These are phyloP conservation scores for Scolopax bukidnonensis DNA, from an alignment of 2,797 vertebrate genomes.

Conservation along the genomic window DNA sequence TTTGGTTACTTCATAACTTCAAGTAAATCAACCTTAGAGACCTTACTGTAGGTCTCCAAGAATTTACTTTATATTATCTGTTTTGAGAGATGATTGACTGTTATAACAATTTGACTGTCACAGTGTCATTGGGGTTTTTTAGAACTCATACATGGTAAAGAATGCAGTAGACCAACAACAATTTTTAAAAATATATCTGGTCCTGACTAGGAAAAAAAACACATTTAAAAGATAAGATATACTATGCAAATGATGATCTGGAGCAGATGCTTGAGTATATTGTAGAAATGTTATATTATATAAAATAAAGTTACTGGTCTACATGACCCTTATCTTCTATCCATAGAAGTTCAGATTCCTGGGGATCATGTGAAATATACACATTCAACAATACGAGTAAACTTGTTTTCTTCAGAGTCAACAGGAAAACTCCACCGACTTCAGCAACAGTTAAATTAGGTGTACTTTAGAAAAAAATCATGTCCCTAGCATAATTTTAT, in stretches of 20 bases:
- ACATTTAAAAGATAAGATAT: background rate
- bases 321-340: background rate
- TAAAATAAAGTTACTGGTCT: background rate
- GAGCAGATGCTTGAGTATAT: background rate
- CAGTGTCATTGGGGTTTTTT: background rate
- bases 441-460: background rate
- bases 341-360: background rate
- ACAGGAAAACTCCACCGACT: background rate
- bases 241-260: background rate
- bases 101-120: background rate
- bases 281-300: background rate
- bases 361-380: background rate
- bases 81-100: background rate
- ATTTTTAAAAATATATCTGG: background rate
- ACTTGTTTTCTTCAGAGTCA: background rate
- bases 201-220: background rate
- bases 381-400: background rate
- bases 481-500: background rate
- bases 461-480: background rate
- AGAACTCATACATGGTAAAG: background rate
- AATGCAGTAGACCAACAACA: background rate
- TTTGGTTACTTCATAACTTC: background rate
- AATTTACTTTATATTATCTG: background rate
- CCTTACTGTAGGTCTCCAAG: background rate
- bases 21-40: background rate